Conservation (phyloP, 1,140 invertebrate genomes). For the Heliconius nattereri region DNA sequence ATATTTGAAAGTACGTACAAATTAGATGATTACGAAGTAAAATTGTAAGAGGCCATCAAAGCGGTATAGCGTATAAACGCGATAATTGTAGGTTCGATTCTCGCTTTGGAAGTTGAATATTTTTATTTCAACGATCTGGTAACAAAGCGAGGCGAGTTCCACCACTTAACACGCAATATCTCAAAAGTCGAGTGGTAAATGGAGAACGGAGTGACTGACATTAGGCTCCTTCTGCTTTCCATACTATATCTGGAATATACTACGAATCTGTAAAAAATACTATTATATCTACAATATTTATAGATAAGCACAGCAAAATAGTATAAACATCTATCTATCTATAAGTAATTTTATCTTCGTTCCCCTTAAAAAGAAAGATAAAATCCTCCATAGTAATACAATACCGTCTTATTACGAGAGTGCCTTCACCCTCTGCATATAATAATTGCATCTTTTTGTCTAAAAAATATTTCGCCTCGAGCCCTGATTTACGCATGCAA, state of each 20-base stretch:
- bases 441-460: slow-evolving; percentile 75
- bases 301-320: background rate
- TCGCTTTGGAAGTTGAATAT: too few species aligned
- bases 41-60: background rate
- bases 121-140: too few species aligned
- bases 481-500: slow-evolving; percentile 78
- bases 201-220: too few species aligned
- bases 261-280: too few species aligned
- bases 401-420: slow-evolving; percentile 38
- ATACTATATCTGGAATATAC: too few species aligned
- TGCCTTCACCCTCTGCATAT: slow-evolving; percentile 58
- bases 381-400: slow-evolving; percentile 22
- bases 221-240: too few species aligned
- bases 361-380: slow-evolving; percentile 18
- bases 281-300: background rate
- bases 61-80: too few species aligned
- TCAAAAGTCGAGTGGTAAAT: too few species aligned
- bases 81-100: too few species aligned
- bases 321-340: background rate
- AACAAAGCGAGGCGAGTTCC: too few species aligned
- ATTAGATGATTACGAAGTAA: background rate
- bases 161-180: too few species aligned
- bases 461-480: slow-evolving; percentile 66
- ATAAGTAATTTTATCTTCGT: slow-evolving; percentile 8
- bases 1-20: background rate